Evolutionary conservation across 1,140 invertebrate genomes (phyloP), one percentile per base, ranked within the genome.

Genomic region (Pseudachorutes palmiensis): DNA sequence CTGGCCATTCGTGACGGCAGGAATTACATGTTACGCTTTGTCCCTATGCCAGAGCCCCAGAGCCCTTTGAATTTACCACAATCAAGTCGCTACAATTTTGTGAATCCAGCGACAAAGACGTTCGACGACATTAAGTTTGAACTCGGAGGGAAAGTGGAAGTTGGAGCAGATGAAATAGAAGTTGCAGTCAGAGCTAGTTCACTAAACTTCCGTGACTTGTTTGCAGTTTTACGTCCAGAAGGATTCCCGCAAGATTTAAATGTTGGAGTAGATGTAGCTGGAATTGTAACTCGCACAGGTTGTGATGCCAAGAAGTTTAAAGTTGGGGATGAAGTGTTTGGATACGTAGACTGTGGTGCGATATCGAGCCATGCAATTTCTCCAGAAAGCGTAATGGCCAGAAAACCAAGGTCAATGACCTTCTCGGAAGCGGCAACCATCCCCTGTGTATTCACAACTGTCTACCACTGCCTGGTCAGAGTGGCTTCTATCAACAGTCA

Each of bases 71-170:
- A 45, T 12, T 59, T 69, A 2, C 68, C 68, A 16, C 65, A 63
- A 1, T 22, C 31, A n/a, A 41, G 61, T 14, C 49, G 67, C 0
- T 69, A 36, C 22, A 59, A 36, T 48, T 29, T 69, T 1, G 33
- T 41, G 1, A 14, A 64, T 16, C 67, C 67, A 22, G 32, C 29
- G 5, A 69, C 67, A 19, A 65, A 63, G 22, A 41, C 57, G 12
- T 65, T 69, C 55, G 58, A 57, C 0, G 68, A 69, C 41, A 26
- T 69, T 19, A 51, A 49, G n/a, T 65, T 69, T 36, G 58, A 41
- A 33, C 58, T 59, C 16, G n/a, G 31, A 1, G 59, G 62, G 2
- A 66, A 62, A 33, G 24, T 48, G 0, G n/a, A 0, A 0, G 19
- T 57, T 2, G 33, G 51, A 63, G 30, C 29, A 63, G 36, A 57